phyloP scores from a whole-genome alignment of 2,888 invertebrate species.

The Trichacis sp. region DNA sequence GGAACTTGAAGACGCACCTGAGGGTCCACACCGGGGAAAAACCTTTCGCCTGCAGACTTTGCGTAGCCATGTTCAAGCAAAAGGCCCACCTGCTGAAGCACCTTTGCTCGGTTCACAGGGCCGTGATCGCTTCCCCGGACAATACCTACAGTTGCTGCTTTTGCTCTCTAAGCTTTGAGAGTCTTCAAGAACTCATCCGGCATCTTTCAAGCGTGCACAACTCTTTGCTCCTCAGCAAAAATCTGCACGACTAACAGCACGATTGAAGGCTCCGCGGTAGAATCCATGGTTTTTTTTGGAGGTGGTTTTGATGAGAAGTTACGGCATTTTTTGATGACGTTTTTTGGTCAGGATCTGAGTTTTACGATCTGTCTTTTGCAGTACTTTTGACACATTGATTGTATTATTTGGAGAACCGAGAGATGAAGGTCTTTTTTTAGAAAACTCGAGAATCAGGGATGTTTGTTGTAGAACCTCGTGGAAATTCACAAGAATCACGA shows the following conservation, averaged over 20 bases:
- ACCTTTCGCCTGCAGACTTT: constrained; percentile 88
- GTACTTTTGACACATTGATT: no score
- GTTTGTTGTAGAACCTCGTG: no score
- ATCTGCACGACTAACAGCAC: constrained; percentile 77
- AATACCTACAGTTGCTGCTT: constrained; percentile 88
- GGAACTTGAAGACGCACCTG: constrained; percentile 91
- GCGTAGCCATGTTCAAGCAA: constrained; percentile 93
- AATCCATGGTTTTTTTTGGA: no score
- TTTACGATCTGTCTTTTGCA: no score
- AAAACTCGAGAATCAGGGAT: no score
- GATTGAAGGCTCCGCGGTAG: constrained; percentile 56
- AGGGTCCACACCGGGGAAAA: constrained; percentile 91
- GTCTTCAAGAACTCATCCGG: constrained; percentile 86
- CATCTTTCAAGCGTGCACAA: constrained; percentile 91
- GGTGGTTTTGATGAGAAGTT: no score
- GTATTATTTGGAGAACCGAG: no score
- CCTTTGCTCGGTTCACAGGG: constrained; percentile 89
- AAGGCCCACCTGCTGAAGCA: constrained; percentile 90
- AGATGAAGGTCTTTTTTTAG: no score
- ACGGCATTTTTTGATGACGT: no score
- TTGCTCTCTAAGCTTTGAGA: constrained; percentile 87
- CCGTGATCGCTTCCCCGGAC: constrained; percentile 87
- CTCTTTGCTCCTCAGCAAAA: constrained; percentile 87
- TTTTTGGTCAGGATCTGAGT: no score
- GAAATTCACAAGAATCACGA: no score